Evolutionary conservation across 2,797 vertebrate genomes (phyloP).

Genomic region (Diplodus sargus): DNA sequence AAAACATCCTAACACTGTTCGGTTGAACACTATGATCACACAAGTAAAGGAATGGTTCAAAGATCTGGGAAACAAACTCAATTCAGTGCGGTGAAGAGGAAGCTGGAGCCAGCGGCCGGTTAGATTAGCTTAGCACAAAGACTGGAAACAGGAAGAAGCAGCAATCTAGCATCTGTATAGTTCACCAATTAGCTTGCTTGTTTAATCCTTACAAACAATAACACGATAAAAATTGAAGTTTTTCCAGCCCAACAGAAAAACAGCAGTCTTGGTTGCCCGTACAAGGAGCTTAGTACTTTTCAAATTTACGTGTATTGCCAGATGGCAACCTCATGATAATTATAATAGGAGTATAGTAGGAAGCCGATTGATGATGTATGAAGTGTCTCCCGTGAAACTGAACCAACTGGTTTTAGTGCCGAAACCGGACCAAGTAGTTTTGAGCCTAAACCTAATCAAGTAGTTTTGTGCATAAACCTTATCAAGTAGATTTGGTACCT

Average conservation of each 20-base stretch:
- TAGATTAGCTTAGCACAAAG: constrained; percentile 5
- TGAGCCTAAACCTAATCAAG: no score
- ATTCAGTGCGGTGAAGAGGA: background rate
- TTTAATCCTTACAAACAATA: background rate
- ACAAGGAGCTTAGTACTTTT: no score
- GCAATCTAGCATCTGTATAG: background rate
- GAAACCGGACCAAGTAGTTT: no score
- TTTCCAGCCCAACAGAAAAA: background rate
- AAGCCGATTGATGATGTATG: no score
- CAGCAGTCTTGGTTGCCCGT: no score
- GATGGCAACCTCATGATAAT: no score
- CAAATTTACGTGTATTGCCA: no score
- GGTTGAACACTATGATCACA: background rate
- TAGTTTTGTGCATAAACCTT: background rate
- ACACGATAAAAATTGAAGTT: background rate
- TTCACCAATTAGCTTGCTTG: background rate
- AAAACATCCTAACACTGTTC: constrained; percentile 6
- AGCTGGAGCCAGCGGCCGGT: background rate
- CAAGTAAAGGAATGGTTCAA: background rate
- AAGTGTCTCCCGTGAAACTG: no score
- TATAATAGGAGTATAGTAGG: no score
- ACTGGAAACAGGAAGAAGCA: background rate
- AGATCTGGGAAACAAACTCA: no score
- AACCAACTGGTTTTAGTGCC: no score
- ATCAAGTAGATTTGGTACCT: no score